phyloP scores from a whole-genome alignment of 2,888 invertebrate species.

The Geophilus truncorum region DNA sequence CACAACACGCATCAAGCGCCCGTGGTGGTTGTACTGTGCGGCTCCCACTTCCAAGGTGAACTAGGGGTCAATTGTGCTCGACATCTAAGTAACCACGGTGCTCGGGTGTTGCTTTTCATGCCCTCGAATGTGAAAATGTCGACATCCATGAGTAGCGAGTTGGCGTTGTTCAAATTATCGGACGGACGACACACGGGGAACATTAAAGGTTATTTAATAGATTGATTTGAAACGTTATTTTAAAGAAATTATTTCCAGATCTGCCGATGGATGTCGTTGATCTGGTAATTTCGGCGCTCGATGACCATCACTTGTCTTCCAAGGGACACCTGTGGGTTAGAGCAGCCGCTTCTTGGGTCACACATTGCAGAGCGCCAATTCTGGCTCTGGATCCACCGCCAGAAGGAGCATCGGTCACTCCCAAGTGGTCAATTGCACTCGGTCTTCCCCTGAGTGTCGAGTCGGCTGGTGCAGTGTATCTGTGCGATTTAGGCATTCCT shows the following conservation, averaged over 20 bases:
- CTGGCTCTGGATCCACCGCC: slow-evolving; percentile 71
- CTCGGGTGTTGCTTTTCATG: slow-evolving; percentile 61
- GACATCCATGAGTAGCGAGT: slow-evolving; percentile 56
- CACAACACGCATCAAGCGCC: slow-evolving; percentile 86
- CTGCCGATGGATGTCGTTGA: slow-evolving; percentile 38
- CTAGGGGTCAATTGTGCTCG: slow-evolving; percentile 70
- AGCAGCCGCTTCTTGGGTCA: slow-evolving; percentile 62
- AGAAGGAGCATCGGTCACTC: slow-evolving; percentile 50
- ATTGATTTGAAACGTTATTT: not conserved
- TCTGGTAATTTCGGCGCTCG: slow-evolving; percentile 47
- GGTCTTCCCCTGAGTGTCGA: slow-evolving; percentile 65
- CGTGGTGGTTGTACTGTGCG: slow-evolving; percentile 67
- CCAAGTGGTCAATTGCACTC: slow-evolving; percentile 65
- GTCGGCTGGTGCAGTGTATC: slow-evolving; percentile 63
- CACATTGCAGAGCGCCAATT: slow-evolving; percentile 64
- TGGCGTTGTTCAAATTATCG: slow-evolving; percentile 63
- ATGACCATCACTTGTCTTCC: slow-evolving; percentile 43
- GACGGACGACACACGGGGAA: slow-evolving; percentile 46
- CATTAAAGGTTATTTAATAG: slow-evolving; percentile 42
- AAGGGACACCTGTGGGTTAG: slow-evolving; percentile 50
- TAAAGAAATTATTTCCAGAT: slow-evolving; percentile 33
- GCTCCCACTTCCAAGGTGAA: slow-evolving; percentile 60
- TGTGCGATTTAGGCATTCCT: slow-evolving; percentile 80
- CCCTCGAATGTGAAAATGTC: slow-evolving; percentile 47
- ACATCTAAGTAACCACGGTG: slow-evolving; percentile 75